Percentiles rank a stretch among this genome's conserved stretches.
Evolutionary conservation across 2,888 invertebrate species (phyloP).

Genomic region (Andrena hattorfiana): DNA sequence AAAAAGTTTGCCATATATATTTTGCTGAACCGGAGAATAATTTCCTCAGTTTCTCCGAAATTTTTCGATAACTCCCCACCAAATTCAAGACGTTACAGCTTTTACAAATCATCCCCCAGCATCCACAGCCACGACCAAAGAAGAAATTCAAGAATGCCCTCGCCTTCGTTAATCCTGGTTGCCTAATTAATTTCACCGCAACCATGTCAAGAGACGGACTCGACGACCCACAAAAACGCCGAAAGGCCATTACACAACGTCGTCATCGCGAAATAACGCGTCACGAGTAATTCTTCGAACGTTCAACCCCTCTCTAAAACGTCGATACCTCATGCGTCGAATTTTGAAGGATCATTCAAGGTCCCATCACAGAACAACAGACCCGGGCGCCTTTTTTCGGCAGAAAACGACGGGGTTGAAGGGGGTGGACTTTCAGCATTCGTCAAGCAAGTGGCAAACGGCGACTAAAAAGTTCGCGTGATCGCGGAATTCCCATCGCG

Average conservation of each 20-base stretch:
- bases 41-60: background rate
- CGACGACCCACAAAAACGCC: conserved; percentile 18
- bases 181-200: conserved; percentile 52
- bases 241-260: background rate
- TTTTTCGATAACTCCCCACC: background rate
- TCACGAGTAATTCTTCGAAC: conserved; percentile 9
- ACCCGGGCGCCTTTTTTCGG: too few relatives aligned
- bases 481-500: background rate
- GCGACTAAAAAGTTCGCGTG: conserved; percentile 7
- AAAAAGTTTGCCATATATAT: too few relatives aligned
- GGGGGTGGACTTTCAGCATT: background rate
- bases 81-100: conserved; percentile 9
- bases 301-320: background rate
- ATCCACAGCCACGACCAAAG: background rate
- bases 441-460: background rate
- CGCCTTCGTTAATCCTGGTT: conserved; percentile 50
- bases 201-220: conserved; percentile 54
- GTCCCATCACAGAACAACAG: too few relatives aligned
- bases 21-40: background rate
- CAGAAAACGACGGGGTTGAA: background rate
- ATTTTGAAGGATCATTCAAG: background rate
- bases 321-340: background rate
- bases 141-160: conserved; percentile 46
- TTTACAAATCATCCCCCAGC: background rate
- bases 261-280: background rate